phyloP scores from a whole-genome alignment of 2,113 vertebrate genomes.

The Zosterops pallidus region DNA sequence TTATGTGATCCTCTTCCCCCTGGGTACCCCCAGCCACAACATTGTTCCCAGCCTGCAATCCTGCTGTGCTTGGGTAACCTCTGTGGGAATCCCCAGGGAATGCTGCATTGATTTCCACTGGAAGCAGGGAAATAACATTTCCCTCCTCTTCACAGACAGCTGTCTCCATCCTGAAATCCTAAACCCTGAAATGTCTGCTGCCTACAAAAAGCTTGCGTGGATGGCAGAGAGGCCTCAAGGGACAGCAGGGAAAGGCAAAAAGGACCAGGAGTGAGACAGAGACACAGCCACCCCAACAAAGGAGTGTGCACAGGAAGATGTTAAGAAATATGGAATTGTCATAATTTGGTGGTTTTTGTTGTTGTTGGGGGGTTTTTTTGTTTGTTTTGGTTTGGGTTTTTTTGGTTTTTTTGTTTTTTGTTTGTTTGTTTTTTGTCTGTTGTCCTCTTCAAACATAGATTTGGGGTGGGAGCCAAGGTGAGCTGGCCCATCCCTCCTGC shows the following conservation, averaged over 20 bases:
- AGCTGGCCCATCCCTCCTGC: neutral
- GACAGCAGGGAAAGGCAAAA: neutral
- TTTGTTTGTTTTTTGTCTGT: too few relatives aligned
- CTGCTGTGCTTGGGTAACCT: neutral
- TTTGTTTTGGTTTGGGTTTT: too few relatives aligned
- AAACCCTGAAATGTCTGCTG: neutral
- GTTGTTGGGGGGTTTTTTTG: neutral
- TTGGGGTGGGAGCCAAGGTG: neutral
- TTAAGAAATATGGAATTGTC: accelerated
- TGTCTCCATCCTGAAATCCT: neutral
- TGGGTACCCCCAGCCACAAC: neutral
- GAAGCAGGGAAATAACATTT: neutral
- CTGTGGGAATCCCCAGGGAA: neutral
- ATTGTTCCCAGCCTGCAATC: too few relatives aligned
- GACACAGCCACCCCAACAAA: neutral
- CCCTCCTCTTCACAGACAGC: neutral
- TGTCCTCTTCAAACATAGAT: neutral
- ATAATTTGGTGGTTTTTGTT: neutral
- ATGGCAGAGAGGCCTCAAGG: neutral
- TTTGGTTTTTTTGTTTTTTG: too few relatives aligned
- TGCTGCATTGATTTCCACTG: neutral
- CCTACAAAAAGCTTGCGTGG: accelerated
- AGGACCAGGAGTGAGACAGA: neutral
- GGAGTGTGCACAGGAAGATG: accelerated
- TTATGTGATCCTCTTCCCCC: too few relatives aligned